Conservation (phyloP, 2,888 invertebrate species). For the Drosophila tanythrix region DNA sequence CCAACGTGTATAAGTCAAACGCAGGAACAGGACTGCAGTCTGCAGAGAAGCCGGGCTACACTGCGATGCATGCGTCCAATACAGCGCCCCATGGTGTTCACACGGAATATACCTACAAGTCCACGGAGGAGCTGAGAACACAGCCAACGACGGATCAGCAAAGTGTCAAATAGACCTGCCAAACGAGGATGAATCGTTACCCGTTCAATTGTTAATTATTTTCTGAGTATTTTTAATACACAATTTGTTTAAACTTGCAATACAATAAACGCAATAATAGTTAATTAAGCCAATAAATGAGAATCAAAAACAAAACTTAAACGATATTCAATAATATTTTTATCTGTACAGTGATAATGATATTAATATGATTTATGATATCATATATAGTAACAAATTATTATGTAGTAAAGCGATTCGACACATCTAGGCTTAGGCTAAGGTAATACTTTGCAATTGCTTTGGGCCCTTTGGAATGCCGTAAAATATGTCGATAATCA, state of each 20-base stretch:
- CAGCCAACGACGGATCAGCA: slow-evolving; percentile 40
- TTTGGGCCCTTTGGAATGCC: background rate
- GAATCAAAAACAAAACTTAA: background rate
- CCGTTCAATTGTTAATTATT: slow-evolving; percentile 55
- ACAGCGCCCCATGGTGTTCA: slow-evolving; percentile 42
- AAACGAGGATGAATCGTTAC: slow-evolving; percentile 23
- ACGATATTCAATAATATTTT: background rate
- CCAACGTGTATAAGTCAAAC: slow-evolving; percentile 73
- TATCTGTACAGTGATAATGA: background rate
- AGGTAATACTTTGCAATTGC: background rate
- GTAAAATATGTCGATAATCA: background rate
- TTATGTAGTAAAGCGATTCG: background rate
- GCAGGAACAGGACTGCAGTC: slow-evolving; percentile 42
- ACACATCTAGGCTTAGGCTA: background rate
- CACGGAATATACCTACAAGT: slow-evolving; percentile 63
- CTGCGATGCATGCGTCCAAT: slow-evolving; percentile 70
- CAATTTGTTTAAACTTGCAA: slow-evolving; percentile 59
- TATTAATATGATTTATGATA: background rate
- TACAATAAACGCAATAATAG: slow-evolving; percentile 48
- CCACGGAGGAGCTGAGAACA: slow-evolving; percentile 45
- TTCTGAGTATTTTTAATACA: slow-evolving; percentile 62
- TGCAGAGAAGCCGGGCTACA: slow-evolving; percentile 67
- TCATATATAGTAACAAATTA: background rate
- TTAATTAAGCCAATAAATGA: slow-evolving; percentile 7
- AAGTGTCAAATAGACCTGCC: slow-evolving; percentile 41